A percentile compares a stretch with the other conserved stretches of the same genome.
These are phyloP conservation scores for Unio delphinus DNA, from an alignment of 2,888 invertebrate genomes.

Conservation along the genomic window DNA sequence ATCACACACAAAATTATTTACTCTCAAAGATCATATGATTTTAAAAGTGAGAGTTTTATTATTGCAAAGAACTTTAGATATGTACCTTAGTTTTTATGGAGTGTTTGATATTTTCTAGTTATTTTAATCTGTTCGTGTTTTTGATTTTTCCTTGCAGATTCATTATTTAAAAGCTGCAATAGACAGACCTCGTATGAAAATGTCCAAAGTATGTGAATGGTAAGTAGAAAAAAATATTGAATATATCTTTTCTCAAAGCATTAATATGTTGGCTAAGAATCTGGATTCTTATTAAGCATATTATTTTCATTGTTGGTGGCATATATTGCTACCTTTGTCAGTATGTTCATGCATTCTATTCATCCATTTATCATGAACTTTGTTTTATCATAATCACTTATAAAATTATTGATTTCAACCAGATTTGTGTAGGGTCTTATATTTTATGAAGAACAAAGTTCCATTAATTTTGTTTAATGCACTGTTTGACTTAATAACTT, in stretches of 20 bases:
- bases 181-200: constrained; percentile 91
- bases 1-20: too few species aligned
- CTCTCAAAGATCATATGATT: too few species aligned
- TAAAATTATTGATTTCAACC: too few species aligned
- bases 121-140: not conserved
- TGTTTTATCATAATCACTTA: too few species aligned
- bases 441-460: too few species aligned
- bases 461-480: too few species aligned
- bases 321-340: too few species aligned
- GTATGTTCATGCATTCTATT: too few species aligned
- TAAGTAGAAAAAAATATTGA: constrained; percentile 3
- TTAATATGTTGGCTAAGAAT: not conserved
- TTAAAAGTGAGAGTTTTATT: too few species aligned
- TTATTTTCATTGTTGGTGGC: not conserved
- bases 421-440: too few species aligned
- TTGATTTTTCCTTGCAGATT: constrained; percentile 61
- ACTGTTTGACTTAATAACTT: too few species aligned
- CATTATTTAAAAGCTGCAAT: constrained; percentile 82
- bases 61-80: not conserved
- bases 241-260: not conserved
- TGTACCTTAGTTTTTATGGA: not conserved
- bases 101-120: not conserved
- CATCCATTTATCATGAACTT: too few species aligned
- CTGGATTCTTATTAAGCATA: not conserved
- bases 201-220: constrained; percentile 82